These are phyloP conservation scores for Nannospalax galili DNA, from an alignment of 2,113 vertebrate genomes.

Conservation along the genomic window DNA sequence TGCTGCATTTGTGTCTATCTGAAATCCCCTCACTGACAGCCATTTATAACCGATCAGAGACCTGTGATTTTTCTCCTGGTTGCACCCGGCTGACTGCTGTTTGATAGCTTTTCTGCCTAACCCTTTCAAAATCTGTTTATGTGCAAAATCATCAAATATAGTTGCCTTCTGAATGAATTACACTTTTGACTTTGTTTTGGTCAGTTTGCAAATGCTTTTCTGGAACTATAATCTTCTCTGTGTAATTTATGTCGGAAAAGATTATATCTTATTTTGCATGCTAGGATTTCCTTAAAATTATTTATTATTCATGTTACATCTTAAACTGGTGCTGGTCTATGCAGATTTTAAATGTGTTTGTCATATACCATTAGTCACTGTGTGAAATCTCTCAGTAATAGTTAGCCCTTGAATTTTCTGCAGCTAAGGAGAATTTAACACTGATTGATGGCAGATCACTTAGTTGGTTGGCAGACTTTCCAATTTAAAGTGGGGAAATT, in stretches of 20 bases:
- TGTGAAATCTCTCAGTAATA: conserved; percentile 92
- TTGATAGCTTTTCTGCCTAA: conserved; percentile 47
- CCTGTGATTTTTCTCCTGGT: conserved; percentile 31
- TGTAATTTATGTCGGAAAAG: conserved; percentile 83
- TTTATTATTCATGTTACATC: conserved; percentile 86
- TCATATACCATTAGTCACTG: conserved; percentile 94
- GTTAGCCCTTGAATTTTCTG: conserved; percentile 90
- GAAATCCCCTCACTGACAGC: background rate
- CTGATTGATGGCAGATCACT: conserved; percentile 97
- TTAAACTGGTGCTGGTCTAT: conserved; percentile 86
- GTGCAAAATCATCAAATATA: conserved; percentile 70
- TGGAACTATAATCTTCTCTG: conserved; percentile 79
- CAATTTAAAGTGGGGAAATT: conserved; percentile 94
- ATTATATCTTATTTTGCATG: conserved; percentile 86
- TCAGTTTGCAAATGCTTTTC: conserved; percentile 81
- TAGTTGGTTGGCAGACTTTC: conserved; percentile 95
- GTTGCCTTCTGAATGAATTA: conserved; percentile 67
- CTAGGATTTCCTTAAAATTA: conserved; percentile 82
- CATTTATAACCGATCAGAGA: conserved; percentile 62
- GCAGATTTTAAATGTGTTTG: conserved; percentile 93
- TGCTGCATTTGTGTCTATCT: conserved; percentile 37
- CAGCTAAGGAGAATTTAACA: conserved; percentile 92
- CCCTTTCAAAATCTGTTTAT: conserved; percentile 18
- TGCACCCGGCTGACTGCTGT: background rate
- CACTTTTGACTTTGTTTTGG: conserved; percentile 78